Base-by-base conservation (phyloP, 2,113 vertebrate genomes). In the Orcinus orca region DNA sequence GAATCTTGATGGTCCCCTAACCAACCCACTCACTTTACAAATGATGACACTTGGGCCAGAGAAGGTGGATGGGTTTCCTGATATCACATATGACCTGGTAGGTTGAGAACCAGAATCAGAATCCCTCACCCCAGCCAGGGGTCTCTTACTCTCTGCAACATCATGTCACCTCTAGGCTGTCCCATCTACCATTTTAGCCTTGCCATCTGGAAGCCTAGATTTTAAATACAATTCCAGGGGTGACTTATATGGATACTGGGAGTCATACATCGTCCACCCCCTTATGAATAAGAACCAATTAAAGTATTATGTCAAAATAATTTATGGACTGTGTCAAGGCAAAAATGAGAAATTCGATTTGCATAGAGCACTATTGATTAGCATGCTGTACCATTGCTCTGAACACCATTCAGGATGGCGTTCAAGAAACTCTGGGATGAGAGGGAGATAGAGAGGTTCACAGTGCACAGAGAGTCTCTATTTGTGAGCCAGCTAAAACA, bases 331-430 rank as follows among this genome's bases (percentile, higher is more conserved):
- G 17, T 95, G 93, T 98, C 97, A 96, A 96, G 96, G 93, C 86
- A 86, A 96, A 97, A 98, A 98, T 94, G 92, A 88, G 95, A 96
- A 97, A 98, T 97, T 93, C 14, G 26, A 98, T 98, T 97, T 98
- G 96, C 97, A 97, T 94, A 94, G 95, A 97, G 96, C 60, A 85
- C 76, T 97, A 97, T 97, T 96, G 98, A 98, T 98, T 96, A 94
- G 81, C 91, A 67, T 63, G 73, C 85, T 92, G 63, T 93, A 84
- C 98, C 93, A 94, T 97, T 20, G 20, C 68, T 97, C 95, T 58
- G 60, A 68, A 97, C 44, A 58, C 90, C 87, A 74, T 81, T 97
- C 94, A 62, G 97, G 96, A 73, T 33, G 65, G 80, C 31, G 2
- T 96, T 88, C 53, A 92, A 97, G 95, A 92, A 93, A 95, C 67